A percentile compares a stretch with the other conserved stretches of the same genome.
These are phyloP conservation scores for Nebria brevicollis DNA, from an alignment of 2,888 invertebrate genomes.

Conservation along the genomic window DNA sequence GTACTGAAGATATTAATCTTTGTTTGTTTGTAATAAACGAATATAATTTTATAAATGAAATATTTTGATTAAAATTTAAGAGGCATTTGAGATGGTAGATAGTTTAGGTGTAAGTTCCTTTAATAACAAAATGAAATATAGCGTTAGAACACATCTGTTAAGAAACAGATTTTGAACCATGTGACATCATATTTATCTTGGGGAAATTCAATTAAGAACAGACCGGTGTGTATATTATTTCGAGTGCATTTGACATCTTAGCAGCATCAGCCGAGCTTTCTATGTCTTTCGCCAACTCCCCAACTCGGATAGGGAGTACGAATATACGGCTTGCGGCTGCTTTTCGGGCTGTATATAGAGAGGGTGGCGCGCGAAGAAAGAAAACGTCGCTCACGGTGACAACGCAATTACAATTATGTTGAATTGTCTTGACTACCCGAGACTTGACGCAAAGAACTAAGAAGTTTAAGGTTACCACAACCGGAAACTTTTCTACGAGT, in stretches of 20 bases:
- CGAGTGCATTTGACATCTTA: conserved; percentile 44
- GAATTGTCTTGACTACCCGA: conserved; percentile 44
- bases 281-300: conserved; percentile 29
- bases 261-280: conserved; percentile 5
- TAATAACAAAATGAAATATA: conserved; percentile 14
- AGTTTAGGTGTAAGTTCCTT: not conserved
- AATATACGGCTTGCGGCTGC: not conserved
- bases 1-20: too few relatives aligned
- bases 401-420: conserved; percentile 46
- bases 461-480: conserved; percentile 33
- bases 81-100: not conserved
- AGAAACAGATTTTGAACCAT: conserved; percentile 35
- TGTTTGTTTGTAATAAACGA: too few relatives aligned
- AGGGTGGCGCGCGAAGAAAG: conserved; percentile 25
- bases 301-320: not conserved
- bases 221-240: conserved; percentile 43
- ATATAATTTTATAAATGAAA: too few relatives aligned
- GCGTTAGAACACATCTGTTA: conserved; percentile 12
- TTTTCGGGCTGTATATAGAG: not conserved
- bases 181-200: conserved; percentile 46
- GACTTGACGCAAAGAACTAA: conserved; percentile 43
- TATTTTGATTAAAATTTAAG: not conserved
- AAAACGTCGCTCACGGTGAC: conserved; percentile 44
- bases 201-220: conserved; percentile 43
- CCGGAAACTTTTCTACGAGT: conserved; percentile 31